Percentiles rank a stretch among this genome's conserved stretches.
These are phyloP conservation scores for Oncorhynchus mykiss DNA, from an alignment of 2,113 vertebrate species.

Conservation along the genomic window DNA sequence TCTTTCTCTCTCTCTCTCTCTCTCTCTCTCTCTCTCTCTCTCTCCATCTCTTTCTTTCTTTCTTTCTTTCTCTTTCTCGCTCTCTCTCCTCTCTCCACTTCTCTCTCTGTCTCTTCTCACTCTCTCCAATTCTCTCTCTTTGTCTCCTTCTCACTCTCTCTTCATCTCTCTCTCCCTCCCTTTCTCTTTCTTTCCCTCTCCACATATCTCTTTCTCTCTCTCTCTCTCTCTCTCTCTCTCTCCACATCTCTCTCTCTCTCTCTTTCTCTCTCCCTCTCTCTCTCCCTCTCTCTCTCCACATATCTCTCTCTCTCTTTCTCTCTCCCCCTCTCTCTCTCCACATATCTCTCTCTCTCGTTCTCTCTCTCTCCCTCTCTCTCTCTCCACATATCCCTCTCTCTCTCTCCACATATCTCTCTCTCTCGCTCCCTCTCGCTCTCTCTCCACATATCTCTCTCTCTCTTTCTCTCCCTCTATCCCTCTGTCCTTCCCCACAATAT, in stretches of 20 bases:
- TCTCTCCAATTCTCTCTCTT: neutral
- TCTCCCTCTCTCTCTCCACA: constrained; percentile 12
- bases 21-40: constrained; percentile 13
- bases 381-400: neutral
- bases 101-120: neutral
- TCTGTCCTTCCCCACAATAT: constrained; percentile 69
- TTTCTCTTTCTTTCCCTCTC: neutral
- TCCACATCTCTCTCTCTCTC: constrained; percentile 2
- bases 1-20: constrained; percentile 35
- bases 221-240: constrained; percentile 20
- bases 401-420: neutral
- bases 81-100: neutral
- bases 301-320: neutral
- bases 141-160: neutral
- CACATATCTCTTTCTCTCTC: neutral
- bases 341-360: constrained; percentile 13
- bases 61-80: neutral
- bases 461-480: constrained; percentile 12
- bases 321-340: neutral
- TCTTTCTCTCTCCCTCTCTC: neutral
- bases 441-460: too few relatives aligned
- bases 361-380: too few relatives aligned
- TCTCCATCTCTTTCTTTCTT: constrained; percentile 36
- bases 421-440: neutral
- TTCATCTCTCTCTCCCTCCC: neutral